Percentiles rank a stretch among this genome's conserved stretches.
Conservation (phyloP, 2,888 invertebrate species). For the Xestia xanthographa region DNA sequence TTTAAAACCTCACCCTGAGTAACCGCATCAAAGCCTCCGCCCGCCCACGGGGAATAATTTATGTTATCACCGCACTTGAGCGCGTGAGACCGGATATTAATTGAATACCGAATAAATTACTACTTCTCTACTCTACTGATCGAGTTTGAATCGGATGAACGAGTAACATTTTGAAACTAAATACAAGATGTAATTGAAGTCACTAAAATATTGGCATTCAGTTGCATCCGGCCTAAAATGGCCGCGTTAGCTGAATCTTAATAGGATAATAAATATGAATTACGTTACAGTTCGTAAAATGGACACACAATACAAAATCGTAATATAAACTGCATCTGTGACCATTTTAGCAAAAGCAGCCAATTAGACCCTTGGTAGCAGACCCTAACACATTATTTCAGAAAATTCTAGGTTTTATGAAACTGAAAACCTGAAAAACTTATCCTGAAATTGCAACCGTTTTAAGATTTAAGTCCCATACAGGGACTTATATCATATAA, state of each 20-base stretch:
- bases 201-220: neutral
- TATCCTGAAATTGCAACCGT: neutral
- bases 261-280: too few relatives aligned
- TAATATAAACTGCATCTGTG: neutral
- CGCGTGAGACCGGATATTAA: slow-evolving; percentile 84
- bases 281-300: too few relatives aligned
- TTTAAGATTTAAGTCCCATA: too few relatives aligned
- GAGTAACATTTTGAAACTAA: slow-evolving; percentile 3
- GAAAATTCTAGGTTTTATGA: neutral
- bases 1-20: slow-evolving; percentile 58
- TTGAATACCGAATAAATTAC: slow-evolving; percentile 82
- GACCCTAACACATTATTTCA: neutral
- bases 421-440: neutral
- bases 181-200: neutral
- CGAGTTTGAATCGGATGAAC: slow-evolving; percentile 8
- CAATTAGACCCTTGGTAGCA: too few relatives aligned
- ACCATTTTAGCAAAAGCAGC: neutral
- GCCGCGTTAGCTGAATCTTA: neutral
- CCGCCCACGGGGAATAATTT: slow-evolving; percentile 79
- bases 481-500: neutral
- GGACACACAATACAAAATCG: too few relatives aligned
- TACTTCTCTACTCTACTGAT: slow-evolving; percentile 32
- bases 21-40: slow-evolving; percentile 79
- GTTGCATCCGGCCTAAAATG: neutral
- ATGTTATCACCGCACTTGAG: slow-evolving; percentile 76